These are phyloP conservation scores for Chalcis sispes DNA, from an alignment of 2,888 invertebrate genomes.

Conservation along the genomic window DNA sequence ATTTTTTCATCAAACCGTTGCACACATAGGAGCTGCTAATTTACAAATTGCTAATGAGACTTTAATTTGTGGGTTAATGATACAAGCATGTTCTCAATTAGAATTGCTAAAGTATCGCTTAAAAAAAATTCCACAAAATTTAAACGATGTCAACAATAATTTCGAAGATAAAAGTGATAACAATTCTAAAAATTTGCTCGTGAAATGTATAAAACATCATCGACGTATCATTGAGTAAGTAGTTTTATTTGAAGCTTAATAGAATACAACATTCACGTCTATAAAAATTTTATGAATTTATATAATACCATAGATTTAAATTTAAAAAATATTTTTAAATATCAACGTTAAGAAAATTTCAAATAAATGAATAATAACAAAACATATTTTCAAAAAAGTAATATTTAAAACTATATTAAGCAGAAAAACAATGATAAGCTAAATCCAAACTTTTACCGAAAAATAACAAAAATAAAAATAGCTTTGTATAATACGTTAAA, in stretches of 20 bases:
- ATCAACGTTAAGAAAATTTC: no score
- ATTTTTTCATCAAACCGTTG: slow-evolving; percentile 60
- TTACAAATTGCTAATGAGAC: slow-evolving; percentile 53
- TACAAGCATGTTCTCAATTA: slow-evolving; percentile 50
- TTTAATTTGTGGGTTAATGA: slow-evolving; percentile 50
- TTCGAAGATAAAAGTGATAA: neutral
- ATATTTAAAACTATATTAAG: no score
- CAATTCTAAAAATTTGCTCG: slow-evolving; percentile 10
- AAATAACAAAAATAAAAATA: no score
- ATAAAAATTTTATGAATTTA: no score
- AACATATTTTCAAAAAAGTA: no score
- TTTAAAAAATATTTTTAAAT: no score
- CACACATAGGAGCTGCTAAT: slow-evolving; percentile 53
- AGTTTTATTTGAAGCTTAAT: neutral
- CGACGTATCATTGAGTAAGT: slow-evolving; percentile 40
- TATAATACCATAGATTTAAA: no score
- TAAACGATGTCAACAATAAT: neutral
- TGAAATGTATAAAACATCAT: slow-evolving; percentile 47
- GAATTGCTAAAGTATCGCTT: slow-evolving; percentile 44
- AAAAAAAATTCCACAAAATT: slow-evolving; percentile 17
- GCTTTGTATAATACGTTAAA: no score
- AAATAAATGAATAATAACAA: no score
- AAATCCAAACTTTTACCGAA: no score
- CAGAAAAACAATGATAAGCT: no score
- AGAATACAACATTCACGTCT: no score